Conservation (phyloP, 2,797 vertebrate species). For the Tapera naevia region DNA sequence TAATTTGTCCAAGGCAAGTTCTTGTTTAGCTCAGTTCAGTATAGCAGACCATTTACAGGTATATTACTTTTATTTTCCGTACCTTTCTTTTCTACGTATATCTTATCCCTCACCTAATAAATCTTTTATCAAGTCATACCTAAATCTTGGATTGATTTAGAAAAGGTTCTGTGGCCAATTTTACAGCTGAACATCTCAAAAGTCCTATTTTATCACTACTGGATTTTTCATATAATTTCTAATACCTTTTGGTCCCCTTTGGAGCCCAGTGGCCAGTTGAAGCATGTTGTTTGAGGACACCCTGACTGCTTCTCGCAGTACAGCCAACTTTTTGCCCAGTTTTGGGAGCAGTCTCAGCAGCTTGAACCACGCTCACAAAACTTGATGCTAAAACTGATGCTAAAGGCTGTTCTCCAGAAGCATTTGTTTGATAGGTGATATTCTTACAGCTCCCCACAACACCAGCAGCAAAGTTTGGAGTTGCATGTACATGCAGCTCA, state of each 20-base stretch:
- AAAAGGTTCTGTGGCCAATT: constrained; percentile 36
- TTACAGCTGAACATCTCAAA: constrained; percentile 57
- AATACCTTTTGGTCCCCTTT: not conserved
- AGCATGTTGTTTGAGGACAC: not conserved
- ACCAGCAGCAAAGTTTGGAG: not conserved
- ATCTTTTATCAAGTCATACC: constrained; percentile 67
- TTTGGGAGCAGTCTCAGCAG: not conserved
- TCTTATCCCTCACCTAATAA: constrained; percentile 68
- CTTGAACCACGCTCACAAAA: not conserved
- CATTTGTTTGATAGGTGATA: not conserved
- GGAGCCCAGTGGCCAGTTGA: not conserved
- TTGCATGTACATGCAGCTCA: not conserved
- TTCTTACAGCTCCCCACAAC: not conserved
- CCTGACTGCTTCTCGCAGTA: not conserved
- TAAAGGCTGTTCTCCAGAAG: not conserved
- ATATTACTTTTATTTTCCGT: constrained; percentile 57
- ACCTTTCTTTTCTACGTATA: constrained; percentile 36
- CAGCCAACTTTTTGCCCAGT: not conserved
- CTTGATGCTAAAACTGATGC: not conserved
- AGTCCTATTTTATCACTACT: constrained; percentile 43
- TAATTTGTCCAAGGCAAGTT: constrained; percentile 12
- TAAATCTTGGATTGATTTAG: constrained; percentile 56
- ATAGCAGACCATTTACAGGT: constrained; percentile 36
- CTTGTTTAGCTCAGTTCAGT: constrained; percentile 22
- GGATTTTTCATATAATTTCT: not conserved